These are phyloP conservation scores for Origma solitaria DNA, from an alignment of 2,113 vertebrate genomes.

Conservation along the genomic window DNA sequence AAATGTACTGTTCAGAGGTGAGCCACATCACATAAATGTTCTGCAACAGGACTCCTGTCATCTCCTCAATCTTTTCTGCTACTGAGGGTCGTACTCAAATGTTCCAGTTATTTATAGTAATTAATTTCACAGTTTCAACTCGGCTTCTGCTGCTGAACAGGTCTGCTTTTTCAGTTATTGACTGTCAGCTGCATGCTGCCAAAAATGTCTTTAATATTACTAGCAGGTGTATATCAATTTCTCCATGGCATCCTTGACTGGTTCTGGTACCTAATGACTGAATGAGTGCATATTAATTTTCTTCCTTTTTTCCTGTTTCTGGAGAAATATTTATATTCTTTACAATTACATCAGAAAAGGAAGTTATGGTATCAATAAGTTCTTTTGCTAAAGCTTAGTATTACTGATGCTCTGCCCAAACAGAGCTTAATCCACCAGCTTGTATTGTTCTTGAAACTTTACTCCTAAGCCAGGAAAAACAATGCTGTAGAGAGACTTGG, in stretches of 20 bases:
- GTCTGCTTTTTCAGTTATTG: slow-evolving; percentile 1
- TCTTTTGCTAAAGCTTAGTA: not conserved
- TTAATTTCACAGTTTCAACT: slow-evolving; percentile 37
- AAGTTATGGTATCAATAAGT: not conserved
- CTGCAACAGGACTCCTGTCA: slow-evolving; percentile 1
- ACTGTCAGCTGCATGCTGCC: not conserved
- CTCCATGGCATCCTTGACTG: not conserved
- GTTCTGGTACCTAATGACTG: not conserved
- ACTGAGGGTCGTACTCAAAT: not conserved
- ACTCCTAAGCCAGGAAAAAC: slow-evolving; percentile 9
- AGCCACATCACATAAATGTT: not conserved
- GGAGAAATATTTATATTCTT: not conserved
- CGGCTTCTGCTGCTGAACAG: not conserved
- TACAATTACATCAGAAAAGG: not conserved
- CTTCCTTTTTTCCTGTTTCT: not conserved
- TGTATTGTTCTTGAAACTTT: slow-evolving; percentile 18
- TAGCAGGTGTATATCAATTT: not conserved
- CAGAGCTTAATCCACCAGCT: not conserved
- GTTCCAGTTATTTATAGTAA: slow-evolving; percentile 41
- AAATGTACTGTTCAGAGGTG: not conserved
- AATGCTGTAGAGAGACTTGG: not conserved
- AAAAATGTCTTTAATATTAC: not conserved
- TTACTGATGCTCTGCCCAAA: not conserved
- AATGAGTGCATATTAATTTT: not conserved
- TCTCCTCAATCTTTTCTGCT: not conserved